Evolutionary conservation across 2,797 vertebrate genomes (phyloP).

Genomic region (Manis crassicaudata): DNA sequence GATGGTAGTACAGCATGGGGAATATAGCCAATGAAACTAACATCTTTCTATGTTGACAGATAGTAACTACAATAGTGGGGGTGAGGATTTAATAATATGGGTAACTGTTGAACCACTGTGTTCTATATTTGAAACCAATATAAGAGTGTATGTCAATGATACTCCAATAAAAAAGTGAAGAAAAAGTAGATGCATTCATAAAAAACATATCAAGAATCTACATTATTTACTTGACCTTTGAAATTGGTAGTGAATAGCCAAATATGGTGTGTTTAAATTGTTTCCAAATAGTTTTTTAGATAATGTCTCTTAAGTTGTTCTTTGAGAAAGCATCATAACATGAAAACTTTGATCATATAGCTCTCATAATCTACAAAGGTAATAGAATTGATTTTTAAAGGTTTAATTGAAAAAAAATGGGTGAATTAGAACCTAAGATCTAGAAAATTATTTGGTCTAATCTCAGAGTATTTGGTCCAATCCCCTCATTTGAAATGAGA

Average conservation of each 20-base stretch:
- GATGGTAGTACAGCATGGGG: too few species aligned
- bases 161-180: too few species aligned
- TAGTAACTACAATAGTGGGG: too few species aligned
- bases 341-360: background rate
- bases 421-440: background rate
- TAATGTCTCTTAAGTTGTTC: background rate
- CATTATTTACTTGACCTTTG: background rate
- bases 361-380: conserved; percentile 9
- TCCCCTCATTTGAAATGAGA: background rate
- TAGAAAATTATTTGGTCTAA: background rate
- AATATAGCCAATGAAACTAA: too few species aligned
- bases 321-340: background rate
- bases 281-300: background rate
- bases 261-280: background rate
- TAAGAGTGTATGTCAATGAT: too few species aligned
- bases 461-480: background rate
- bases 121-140: too few species aligned
- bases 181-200: background rate
- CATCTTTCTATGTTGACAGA: too few species aligned
- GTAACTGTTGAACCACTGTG: too few species aligned
- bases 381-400: background rate
- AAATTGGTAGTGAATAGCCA: background rate
- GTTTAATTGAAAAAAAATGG: background rate
- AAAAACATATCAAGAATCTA: background rate
- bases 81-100: too few species aligned